phyloP scores from a whole-genome alignment of 2,797 vertebrate genomes.

The Ambastaia sidthimunki region DNA sequence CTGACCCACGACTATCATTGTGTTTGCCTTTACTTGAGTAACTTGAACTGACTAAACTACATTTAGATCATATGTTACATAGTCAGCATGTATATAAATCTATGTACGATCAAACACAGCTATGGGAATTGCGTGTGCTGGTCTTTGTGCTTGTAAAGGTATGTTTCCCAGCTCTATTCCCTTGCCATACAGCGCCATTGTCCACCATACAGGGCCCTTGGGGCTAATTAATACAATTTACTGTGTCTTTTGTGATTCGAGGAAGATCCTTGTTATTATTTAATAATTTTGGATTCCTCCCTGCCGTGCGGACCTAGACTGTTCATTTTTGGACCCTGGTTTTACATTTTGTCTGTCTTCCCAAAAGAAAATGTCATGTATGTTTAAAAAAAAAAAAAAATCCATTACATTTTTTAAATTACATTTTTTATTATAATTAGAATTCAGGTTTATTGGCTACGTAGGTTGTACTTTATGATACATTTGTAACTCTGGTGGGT shows the following conservation, averaged over 20 bases:
- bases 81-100: background rate
- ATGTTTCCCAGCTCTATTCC: slow-evolving; percentile 76
- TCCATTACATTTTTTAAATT: too few species aligned
- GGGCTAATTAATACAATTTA: slow-evolving; percentile 81
- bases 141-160: slow-evolving; percentile 70
- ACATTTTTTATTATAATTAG: background rate
- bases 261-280: slow-evolving; percentile 78
- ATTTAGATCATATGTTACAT: background rate
- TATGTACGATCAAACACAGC: slow-evolving; percentile 5
- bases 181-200: slow-evolving; percentile 74
- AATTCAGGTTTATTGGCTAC: background rate
- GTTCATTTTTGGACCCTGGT: slow-evolving; percentile 25
- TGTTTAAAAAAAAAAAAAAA: background rate
- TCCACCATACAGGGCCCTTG: slow-evolving; percentile 75
- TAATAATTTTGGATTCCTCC: slow-evolving; percentile 72
- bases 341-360: background rate
- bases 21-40: slow-evolving; percentile 57
- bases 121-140: background rate
- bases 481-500: background rate
- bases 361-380: background rate
- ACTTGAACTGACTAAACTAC: slow-evolving; percentile 50
- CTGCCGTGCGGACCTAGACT: slow-evolving; percentile 40
- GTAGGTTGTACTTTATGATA: too few species aligned
- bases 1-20: slow-evolving; percentile 27
- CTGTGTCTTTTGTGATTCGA: slow-evolving; percentile 70